Evolutionary conservation across 2,113 vertebrate species (phyloP).

Genomic region (Chaetodon trifascialis): DNA sequence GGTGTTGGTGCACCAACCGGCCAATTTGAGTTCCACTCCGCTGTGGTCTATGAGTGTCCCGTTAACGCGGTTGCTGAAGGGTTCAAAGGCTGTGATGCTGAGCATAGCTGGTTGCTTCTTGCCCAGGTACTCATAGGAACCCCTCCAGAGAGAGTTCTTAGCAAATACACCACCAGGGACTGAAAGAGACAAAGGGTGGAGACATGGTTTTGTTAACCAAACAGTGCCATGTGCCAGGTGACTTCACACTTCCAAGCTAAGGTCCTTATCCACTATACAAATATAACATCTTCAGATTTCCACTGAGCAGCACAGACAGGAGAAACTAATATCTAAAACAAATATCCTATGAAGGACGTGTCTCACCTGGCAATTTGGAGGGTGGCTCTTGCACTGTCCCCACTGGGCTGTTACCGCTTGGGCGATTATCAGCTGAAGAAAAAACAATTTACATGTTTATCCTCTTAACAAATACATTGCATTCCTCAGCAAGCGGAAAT

Average conservation of each 20-base stretch:
- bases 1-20: conserved; percentile 83
- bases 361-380: conserved; percentile 88
- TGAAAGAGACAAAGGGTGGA: conserved; percentile 55
- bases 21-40: conserved; percentile 92
- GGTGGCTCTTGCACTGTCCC: conserved; percentile 91
- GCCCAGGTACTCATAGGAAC: conserved; percentile 97
- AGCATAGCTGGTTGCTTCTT: conserved; percentile 98
- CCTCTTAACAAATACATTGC: background rate
- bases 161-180: conserved; percentile 95
- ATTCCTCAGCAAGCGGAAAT: background rate
- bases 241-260: no score
- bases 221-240: no score
- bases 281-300: background rate
- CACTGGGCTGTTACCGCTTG: conserved; percentile 89
- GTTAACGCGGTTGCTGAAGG: conserved; percentile 90
- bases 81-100: conserved; percentile 93
- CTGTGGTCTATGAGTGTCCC: conserved; percentile 96
- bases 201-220: no score
- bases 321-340: background rate
- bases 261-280: background rate
- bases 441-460: background rate
- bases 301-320: background rate
- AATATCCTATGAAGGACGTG: background rate
- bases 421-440: conserved; percentile 91
- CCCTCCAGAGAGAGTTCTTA: conserved; percentile 97